These are phyloP conservation scores for Phoronis australis DNA, from an alignment of 2,888 invertebrate species.

Conservation along the genomic window DNA sequence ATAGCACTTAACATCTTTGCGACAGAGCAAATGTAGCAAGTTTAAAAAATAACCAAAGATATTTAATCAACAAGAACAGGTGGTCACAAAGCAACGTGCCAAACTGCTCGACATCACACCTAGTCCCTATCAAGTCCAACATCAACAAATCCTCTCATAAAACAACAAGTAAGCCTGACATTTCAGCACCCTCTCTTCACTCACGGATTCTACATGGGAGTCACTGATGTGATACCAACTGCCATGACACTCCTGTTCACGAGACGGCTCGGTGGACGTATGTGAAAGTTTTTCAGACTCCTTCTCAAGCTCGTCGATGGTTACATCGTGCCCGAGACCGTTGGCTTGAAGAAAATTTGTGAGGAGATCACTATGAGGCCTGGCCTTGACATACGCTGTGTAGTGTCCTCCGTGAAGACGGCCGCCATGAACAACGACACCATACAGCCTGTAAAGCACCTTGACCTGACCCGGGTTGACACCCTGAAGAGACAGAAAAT, in stretches of 20 bases:
- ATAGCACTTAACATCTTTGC: too few relatives aligned
- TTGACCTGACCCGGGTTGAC: slow-evolving; percentile 59
- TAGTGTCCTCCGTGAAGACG: slow-evolving; percentile 86
- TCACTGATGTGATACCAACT: slow-evolving; percentile 95
- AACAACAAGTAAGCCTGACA: slow-evolving; percentile 93
- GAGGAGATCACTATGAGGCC: slow-evolving; percentile 31
- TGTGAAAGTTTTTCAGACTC: slow-evolving; percentile 19
- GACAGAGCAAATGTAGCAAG: too few relatives aligned
- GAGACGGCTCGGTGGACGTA: slow-evolving; percentile 22
- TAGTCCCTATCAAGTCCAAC: too few relatives aligned
- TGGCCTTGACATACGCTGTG: slow-evolving; percentile 87
- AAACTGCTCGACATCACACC: too few relatives aligned
- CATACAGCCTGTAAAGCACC: slow-evolving; percentile 83
- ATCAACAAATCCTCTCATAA: slow-evolving; percentile 75
- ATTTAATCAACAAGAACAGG: too few relatives aligned
- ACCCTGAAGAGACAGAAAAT: too few relatives aligned
- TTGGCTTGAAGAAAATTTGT: slow-evolving; percentile 29
- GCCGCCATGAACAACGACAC: slow-evolving; percentile 92
- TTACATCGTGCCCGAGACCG: slow-evolving; percentile 22
- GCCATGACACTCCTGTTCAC: slow-evolving; percentile 55
- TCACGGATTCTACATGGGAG: slow-evolving; percentile 74
- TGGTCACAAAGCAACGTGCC: too few relatives aligned
- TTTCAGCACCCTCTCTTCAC: slow-evolving; percentile 71
- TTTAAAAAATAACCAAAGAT: too few relatives aligned
- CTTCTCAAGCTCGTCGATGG: slow-evolving; percentile 18